Base-by-base conservation (phyloP, 2,888 invertebrate genomes). In the Girardia tigrina region DNA sequence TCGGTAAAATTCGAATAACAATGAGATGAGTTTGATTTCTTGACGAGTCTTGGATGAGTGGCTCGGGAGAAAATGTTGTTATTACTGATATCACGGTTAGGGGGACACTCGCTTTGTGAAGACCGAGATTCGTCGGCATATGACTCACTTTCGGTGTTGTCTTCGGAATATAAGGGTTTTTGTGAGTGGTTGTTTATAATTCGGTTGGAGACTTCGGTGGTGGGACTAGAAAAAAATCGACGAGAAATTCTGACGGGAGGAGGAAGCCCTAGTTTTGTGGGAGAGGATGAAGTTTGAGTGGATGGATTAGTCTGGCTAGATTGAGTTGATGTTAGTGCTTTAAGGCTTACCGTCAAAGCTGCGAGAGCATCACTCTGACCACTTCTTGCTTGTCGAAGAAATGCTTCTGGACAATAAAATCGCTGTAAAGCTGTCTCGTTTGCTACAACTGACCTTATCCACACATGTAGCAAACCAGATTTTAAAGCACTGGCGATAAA, bases 81-180 rank as follows among this genome's bases (percentile, higher is more conserved):
- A 56, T 56, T 56, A 56, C 56, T 56, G 56, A 56, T 56, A n/a
- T 56, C 56, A 56, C 56, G 56, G 23, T 16, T 56, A 12, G 56
- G 56, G 23, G 56, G 56, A 16, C 56, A 56, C 23, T 56, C 56
- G n/a, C 56, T 56, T 56, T 56, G 56, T n/a, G 56, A 56, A 56
- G 56, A 56, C 23, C 56, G 56, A 56, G 56, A 56, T 56, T 56
- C 56, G 23, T 56, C 56, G 56, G 56, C 56, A 56, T 23, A 56
- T 6, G 56, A 56, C 23, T 56, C 56, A 56, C 56, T 56, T 56
- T 56, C 56, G n/a, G 56, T 56, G n/a, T 56, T 56, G n/a, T 56
- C 56, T 56, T 56, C 56, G 4, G 56, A 56, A 56, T 56, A 56
- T 16, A 56, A 56, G 23, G 56, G 56, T 23, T 56, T 56, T 23